phyloP scores from a whole-genome alignment of 2,797 vertebrate species.

The Sebastes elongatus region DNA sequence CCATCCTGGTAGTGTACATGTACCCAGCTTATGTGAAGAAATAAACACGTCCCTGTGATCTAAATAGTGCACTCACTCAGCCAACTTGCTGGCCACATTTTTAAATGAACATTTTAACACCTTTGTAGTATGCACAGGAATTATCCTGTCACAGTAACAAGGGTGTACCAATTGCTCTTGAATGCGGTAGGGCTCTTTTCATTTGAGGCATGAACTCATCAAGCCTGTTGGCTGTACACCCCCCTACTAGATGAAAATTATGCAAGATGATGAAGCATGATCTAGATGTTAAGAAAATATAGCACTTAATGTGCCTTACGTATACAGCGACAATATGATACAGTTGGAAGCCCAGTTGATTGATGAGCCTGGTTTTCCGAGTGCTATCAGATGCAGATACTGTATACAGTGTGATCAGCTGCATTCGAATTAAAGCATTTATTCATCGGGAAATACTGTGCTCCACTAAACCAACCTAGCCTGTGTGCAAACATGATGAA shows the following conservation, averaged over 20 bases:
- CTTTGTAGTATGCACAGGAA: neutral
- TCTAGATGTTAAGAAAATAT: neutral
- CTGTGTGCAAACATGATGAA: conserved; percentile 29
- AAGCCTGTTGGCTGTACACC: neutral
- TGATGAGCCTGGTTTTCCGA: neutral
- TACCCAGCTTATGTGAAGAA: neutral
- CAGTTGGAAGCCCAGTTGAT: neutral
- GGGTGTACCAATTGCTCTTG: neutral
- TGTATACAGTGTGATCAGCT: conserved; percentile 9
- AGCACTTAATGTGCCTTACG: neutral
- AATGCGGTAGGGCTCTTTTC: neutral
- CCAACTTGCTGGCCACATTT: neutral
- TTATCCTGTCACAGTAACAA: neutral
- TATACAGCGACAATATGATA: neutral
- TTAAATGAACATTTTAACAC: neutral
- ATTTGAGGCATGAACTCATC: conserved; percentile 5
- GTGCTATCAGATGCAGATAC: neutral
- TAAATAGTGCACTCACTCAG: neutral
- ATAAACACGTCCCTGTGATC: neutral
- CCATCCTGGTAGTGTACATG: neutral
- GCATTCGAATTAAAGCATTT: neutral
- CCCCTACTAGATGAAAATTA: neutral
- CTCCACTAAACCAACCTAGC: conserved; percentile 19
- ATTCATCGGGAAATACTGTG: conserved; percentile 4
- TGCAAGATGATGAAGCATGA: neutral